Conservation (phyloP, 2,113 vertebrate species). For the Eidolon helvum region DNA sequence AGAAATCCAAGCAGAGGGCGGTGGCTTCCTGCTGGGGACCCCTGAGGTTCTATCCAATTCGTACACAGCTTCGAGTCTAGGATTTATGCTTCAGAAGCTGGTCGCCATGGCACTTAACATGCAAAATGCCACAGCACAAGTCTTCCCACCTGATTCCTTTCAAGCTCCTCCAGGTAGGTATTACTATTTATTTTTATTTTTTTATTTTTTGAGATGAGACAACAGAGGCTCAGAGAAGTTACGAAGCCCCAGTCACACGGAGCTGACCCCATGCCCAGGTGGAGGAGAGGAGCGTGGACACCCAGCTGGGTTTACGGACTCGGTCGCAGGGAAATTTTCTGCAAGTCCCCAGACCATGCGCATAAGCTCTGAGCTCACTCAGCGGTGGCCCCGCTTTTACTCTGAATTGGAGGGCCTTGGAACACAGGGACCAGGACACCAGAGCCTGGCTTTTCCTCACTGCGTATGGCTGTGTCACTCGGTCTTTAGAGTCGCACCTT, state of each 20-base stretch:
- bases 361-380: background rate
- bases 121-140: accelerated
- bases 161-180: background rate
- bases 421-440: background rate
- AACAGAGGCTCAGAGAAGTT: background rate
- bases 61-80: background rate
- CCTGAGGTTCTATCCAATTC: too few relatives aligned
- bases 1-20: too few relatives aligned
- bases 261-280: background rate
- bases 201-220: background rate
- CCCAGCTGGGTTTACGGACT: too few relatives aligned
- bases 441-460: background rate
- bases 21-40: too few relatives aligned
- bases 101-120: too few relatives aligned
- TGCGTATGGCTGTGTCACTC: background rate
- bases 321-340: background rate
- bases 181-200: too few relatives aligned
- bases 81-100: background rate
- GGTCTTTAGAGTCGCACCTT: slow-evolving; percentile 57
- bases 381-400: background rate
- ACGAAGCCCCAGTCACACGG: background rate
- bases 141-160: too few relatives aligned
- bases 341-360: too few relatives aligned
- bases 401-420: background rate
- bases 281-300: background rate